A percentile compares a stretch with the other conserved stretches of the same genome.
Conservation (phyloP, 2,113 vertebrate genomes). For the Gobiocypris rarus region DNA sequence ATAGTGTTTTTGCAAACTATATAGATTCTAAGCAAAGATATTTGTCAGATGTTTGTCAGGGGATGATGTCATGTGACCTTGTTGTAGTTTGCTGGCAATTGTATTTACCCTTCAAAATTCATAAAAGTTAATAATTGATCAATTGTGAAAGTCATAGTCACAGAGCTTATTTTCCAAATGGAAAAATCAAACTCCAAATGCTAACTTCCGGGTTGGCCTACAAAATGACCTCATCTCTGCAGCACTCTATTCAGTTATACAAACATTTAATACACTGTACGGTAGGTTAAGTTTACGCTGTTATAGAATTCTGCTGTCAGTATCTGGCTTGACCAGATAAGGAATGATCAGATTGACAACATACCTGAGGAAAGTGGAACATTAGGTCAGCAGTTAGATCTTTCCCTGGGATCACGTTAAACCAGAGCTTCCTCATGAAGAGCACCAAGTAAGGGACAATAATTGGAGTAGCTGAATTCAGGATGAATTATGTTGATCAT, state of each 20-base stretch:
- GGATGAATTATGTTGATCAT: not conserved
- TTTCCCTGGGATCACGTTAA: slow-evolving; percentile 87
- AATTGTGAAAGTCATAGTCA: too few relatives aligned
- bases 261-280: not conserved
- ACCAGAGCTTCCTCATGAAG: slow-evolving; percentile 94
- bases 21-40: too few relatives aligned
- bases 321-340: not conserved
- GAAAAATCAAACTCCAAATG: not conserved
- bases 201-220: not conserved
- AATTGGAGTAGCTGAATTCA: slow-evolving; percentile 64
- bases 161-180: too few relatives aligned
- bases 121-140: not conserved
- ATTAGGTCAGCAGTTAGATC: slow-evolving; percentile 85
- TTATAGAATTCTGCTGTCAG: not conserved
- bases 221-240: not conserved
- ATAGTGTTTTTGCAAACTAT: too few relatives aligned
- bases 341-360: not conserved
- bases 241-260: not conserved
- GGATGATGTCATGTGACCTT: too few relatives aligned
- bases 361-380: slow-evolving; percentile 94
- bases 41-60: too few relatives aligned
- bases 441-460: slow-evolving; percentile 79
- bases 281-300: not conserved
- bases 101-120: too few relatives aligned
- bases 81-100: too few relatives aligned